Conservation (phyloP, 2,888 invertebrate genomes). For the Unio delphinus region DNA sequence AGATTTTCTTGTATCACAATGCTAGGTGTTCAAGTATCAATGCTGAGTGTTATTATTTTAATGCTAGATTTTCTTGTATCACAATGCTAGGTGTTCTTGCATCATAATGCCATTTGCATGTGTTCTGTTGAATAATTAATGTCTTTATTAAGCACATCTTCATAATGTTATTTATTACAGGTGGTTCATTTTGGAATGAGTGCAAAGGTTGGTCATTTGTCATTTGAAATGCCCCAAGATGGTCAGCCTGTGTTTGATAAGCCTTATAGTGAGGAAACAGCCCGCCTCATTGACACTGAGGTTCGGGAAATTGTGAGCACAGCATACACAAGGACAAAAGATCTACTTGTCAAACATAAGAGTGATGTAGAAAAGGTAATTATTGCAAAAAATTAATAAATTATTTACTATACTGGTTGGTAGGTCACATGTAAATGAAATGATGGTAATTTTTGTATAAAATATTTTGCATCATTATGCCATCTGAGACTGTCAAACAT, state of each 20-base stretch:
- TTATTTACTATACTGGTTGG: neutral
- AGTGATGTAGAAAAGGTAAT: conserved; percentile 85
- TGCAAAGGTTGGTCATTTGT: conserved; percentile 94
- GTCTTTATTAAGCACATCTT: no score
- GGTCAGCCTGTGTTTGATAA: conserved; percentile 95
- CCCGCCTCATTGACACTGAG: conserved; percentile 88
- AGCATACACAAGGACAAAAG: conserved; percentile 87
- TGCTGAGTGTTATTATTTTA: no score
- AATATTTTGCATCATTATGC: no score
- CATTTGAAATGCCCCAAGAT: conserved; percentile 93
- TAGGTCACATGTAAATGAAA: neutral
- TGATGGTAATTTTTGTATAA: no score
- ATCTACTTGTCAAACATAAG: conserved; percentile 85
- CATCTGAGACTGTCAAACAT: no score
- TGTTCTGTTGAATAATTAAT: no score
- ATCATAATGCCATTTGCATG: no score
- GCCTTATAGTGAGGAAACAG: conserved; percentile 98
- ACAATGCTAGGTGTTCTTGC: no score
- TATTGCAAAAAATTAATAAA: neutral
- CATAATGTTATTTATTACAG: conserved; percentile 65
- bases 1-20: no score
- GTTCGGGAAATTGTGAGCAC: conserved; percentile 83
- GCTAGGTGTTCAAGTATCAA: no score
- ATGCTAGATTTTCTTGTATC: no score
- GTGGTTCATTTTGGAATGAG: conserved; percentile 99